These are phyloP conservation scores for Papilio polyxenes DNA, from an alignment of 1,140 invertebrate genomes.

Conservation along the genomic window DNA sequence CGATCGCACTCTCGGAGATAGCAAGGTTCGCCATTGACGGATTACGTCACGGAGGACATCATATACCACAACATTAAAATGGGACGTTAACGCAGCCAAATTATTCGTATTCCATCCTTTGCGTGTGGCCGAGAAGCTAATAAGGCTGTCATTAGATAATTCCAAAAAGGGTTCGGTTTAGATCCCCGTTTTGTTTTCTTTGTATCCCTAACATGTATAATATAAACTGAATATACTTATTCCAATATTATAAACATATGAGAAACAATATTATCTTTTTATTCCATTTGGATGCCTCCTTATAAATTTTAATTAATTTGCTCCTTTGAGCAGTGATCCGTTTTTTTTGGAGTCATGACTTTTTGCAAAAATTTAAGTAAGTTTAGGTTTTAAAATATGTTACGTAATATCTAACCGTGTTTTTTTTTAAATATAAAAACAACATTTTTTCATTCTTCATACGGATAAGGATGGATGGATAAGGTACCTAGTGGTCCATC, in stretches of 20 bases:
- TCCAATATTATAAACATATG: not conserved
- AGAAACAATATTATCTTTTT: not conserved
- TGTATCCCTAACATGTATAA: constrained; percentile 15
- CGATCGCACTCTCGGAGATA: too few species aligned
- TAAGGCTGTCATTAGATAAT: constrained; percentile 25
- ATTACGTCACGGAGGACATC: too few species aligned
- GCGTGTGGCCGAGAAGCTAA: constrained; percentile 23
- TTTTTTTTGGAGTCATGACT: too few species aligned
- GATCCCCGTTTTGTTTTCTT: constrained; percentile 24
- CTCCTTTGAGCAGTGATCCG: not conserved
- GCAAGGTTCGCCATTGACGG: too few species aligned
- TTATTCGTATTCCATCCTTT: not conserved
- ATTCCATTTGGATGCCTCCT: not conserved
- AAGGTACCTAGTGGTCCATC: too few species aligned
- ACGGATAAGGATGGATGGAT: too few species aligned
- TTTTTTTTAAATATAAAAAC: too few species aligned
- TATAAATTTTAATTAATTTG: not conserved
- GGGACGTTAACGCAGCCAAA: not conserved
- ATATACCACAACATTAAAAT: not conserved
- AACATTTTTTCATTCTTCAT: too few species aligned
- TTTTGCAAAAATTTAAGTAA: too few species aligned
- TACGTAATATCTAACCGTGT: too few species aligned
- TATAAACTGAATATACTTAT: not conserved
- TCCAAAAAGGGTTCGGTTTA: constrained; percentile 27
- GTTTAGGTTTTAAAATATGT: too few species aligned